Evolutionary conservation across 2,113 vertebrate genomes (phyloP).

Genomic region (Phasianus colchicus): DNA sequence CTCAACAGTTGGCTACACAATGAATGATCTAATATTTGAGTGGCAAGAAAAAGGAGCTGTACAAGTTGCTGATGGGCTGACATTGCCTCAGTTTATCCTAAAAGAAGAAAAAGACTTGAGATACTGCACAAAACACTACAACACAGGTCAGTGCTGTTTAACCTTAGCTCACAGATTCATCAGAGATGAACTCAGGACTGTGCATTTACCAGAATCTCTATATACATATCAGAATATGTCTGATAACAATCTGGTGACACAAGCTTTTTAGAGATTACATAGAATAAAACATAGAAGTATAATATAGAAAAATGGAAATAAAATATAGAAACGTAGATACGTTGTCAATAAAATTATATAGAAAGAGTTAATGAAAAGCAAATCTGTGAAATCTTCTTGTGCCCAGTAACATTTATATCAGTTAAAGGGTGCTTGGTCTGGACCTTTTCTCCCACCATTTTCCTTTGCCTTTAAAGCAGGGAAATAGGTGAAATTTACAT

Average conservation of each 20-base stretch:
- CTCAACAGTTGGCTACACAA: constrained; percentile 93
- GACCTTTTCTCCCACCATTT: neutral
- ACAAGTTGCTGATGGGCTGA: constrained; percentile 95
- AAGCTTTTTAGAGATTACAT: neutral
- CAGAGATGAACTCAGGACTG: neutral
- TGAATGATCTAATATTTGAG: constrained; percentile 99
- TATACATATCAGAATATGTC: neutral
- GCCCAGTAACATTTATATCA: neutral
- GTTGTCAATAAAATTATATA: neutral
- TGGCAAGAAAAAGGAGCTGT: constrained; percentile 98
- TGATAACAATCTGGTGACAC: neutral
- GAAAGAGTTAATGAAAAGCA: neutral
- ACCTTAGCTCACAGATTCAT: neutral
- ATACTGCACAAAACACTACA: constrained; percentile 98
- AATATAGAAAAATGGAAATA: no score
- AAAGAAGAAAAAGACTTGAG: constrained; percentile 98
- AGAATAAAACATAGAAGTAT: no score
- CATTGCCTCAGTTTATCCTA: constrained; percentile 95
- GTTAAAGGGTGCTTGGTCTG: neutral
- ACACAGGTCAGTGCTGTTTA: constrained; percentile 85
- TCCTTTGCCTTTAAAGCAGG: neutral
- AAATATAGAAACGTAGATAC: neutral
- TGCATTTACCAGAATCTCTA: neutral
- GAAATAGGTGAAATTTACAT: neutral
- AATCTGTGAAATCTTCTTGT: neutral